Evolutionary conservation across 2,888 invertebrate genomes (phyloP).

Genomic region (Brenthis hecate): DNA sequence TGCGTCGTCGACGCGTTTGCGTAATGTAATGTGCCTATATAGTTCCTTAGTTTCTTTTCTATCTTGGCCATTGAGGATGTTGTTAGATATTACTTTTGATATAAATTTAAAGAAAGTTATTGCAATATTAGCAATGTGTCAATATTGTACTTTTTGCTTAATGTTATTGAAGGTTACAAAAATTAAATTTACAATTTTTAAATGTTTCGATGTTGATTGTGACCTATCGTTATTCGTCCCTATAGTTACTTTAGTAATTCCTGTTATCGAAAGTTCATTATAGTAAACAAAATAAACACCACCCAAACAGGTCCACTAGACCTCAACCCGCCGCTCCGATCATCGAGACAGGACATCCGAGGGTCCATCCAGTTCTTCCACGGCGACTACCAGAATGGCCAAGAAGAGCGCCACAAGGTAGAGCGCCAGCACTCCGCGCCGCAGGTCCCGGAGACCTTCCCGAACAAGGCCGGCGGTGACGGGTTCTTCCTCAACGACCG

Average conservation of each 20-base stretch:
- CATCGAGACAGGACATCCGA: constrained; percentile 88
- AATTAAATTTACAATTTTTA: too few species aligned
- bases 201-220: too few species aligned
- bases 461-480: constrained; percentile 69
- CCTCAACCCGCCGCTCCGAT: constrained; percentile 87
- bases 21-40: too few species aligned
- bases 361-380: constrained; percentile 87
- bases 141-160: too few species aligned
- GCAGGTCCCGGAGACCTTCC: constrained; percentile 48
- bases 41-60: too few species aligned
- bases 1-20: too few species aligned
- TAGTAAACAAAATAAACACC: constrained; percentile 1
- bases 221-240: neutral
- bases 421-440: constrained; percentile 84
- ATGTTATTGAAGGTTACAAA: too few species aligned
- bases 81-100: neutral
- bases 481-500: constrained; percentile 75
- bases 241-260: neutral
- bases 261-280: neutral
- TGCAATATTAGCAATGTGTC: too few species aligned
- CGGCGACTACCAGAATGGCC: constrained; percentile 77
- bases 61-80: too few species aligned
- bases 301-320: constrained; percentile 74
- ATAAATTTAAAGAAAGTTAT: too few species aligned
- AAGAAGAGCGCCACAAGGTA: constrained; percentile 64